A percentile compares a stretch with the other conserved stretches of the same genome.
These are phyloP conservation scores for Elanus axillaris DNA, from an alignment of 2,113 vertebrate species.

Conservation along the genomic window DNA sequence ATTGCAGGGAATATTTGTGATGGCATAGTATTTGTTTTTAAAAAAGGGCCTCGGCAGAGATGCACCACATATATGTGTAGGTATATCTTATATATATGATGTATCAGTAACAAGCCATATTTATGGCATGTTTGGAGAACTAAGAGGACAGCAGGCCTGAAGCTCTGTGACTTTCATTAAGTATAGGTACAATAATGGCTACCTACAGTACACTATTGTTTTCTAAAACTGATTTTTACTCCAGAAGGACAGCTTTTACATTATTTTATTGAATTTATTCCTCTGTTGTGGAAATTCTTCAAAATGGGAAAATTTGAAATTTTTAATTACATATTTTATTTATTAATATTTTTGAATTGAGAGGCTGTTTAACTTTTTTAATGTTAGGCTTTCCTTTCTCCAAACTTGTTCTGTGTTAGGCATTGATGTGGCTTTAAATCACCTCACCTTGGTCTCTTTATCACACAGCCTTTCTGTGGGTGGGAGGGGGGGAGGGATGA, in stretches of 20 bases:
- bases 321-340: constrained; percentile 30
- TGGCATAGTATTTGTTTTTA: not conserved
- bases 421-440: constrained; percentile 21
- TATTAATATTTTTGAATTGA: constrained; percentile 12
- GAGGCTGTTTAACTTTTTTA: not conserved
- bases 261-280: constrained; percentile 30
- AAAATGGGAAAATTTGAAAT: not conserved
- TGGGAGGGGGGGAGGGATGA: not conserved
- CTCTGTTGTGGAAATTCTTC: constrained; percentile 21
- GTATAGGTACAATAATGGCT: not conserved
- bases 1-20: not conserved
- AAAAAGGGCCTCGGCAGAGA: not conserved
- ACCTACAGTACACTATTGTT: not conserved
- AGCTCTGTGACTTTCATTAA: not conserved
- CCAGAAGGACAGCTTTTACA: constrained; percentile 1
- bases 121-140: not conserved
- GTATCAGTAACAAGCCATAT: not conserved
- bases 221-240: constrained; percentile 47
- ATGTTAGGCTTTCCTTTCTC: not conserved
- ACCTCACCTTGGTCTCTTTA: not conserved
- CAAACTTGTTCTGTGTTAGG: not conserved
- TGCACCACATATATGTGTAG: not conserved
- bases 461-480: not conserved
- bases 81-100: not conserved
- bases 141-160: not conserved